phyloP scores from a whole-genome alignment of 2,113 vertebrate genomes.

The Ginglymostoma cirratum region DNA sequence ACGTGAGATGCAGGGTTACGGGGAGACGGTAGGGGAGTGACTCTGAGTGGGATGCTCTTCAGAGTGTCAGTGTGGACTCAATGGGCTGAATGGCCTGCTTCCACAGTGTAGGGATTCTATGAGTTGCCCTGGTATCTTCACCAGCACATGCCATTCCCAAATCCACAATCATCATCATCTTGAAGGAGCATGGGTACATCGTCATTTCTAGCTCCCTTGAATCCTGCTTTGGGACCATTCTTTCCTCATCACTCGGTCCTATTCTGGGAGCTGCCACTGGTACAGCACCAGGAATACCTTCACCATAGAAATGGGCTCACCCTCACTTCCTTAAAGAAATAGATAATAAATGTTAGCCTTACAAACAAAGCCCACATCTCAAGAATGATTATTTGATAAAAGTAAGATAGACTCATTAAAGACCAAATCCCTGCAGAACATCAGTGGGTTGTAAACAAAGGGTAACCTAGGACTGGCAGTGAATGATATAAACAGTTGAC shows the following conservation, averaged over 20 bases:
- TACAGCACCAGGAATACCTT: neutral
- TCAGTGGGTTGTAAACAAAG: neutral
- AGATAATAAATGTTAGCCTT: neutral
- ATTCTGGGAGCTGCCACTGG: neutral
- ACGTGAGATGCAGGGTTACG: too few relatives aligned
- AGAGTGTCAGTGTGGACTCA: too few relatives aligned
- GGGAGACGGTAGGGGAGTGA: too few relatives aligned
- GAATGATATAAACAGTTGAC: too few relatives aligned
- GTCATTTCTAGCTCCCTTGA: neutral
- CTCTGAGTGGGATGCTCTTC: too few relatives aligned
- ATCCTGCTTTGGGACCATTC: neutral
- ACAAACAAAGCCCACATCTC: neutral
- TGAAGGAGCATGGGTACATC: too few relatives aligned
- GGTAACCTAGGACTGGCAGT: too few relatives aligned
- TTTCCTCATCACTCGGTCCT: neutral
- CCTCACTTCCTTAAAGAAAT: neutral
- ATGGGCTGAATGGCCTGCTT: too few relatives aligned
- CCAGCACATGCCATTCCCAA: neutral
- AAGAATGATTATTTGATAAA: neutral
- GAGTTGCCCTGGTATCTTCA: too few relatives aligned
- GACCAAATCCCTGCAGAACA: neutral
- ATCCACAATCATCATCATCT: neutral
- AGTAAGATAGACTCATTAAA: neutral
- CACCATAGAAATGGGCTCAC: neutral
- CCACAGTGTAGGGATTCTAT: too few relatives aligned